Percentiles rank a stretch among this genome's conserved stretches.
Conservation (phyloP, 2,888 invertebrate genomes). For the Iselma pallidipennis region DNA sequence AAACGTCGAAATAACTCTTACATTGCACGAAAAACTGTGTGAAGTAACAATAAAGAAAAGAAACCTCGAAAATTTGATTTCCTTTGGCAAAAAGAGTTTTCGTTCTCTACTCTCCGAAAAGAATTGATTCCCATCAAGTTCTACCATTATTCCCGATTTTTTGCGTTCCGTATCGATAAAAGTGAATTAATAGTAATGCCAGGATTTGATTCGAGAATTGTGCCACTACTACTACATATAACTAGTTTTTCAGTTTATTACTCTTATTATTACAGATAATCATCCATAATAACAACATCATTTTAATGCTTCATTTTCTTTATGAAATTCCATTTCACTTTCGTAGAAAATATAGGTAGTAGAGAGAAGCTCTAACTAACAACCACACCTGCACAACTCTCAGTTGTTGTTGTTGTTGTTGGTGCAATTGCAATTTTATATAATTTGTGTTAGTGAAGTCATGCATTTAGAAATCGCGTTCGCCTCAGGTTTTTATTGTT, state of each 20-base stretch:
- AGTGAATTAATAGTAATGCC: not conserved
- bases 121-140: too few species aligned
- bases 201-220: not conserved
- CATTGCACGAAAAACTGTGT: too few species aligned
- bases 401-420: not conserved
- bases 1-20: too few species aligned
- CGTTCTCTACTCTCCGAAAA: too few species aligned
- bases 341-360: not conserved
- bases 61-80: too few species aligned
- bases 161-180: too few species aligned
- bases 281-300: not conserved
- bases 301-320: not conserved
- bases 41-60: not conserved
- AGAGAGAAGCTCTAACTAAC: not conserved
- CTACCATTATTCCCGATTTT: too few species aligned
- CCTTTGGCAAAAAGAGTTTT: too few species aligned
- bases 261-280: not conserved
- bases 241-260: not conserved
- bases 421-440: not conserved
- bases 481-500: not conserved
- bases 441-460: not conserved
- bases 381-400: not conserved
- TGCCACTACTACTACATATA: not conserved
- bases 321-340: not conserved
- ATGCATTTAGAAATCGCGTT: not conserved